Evolutionary conservation across 2,797 vertebrate species (phyloP), one percentile per base, ranked within the genome.

Genomic region (Siniperca undulata): DNA sequence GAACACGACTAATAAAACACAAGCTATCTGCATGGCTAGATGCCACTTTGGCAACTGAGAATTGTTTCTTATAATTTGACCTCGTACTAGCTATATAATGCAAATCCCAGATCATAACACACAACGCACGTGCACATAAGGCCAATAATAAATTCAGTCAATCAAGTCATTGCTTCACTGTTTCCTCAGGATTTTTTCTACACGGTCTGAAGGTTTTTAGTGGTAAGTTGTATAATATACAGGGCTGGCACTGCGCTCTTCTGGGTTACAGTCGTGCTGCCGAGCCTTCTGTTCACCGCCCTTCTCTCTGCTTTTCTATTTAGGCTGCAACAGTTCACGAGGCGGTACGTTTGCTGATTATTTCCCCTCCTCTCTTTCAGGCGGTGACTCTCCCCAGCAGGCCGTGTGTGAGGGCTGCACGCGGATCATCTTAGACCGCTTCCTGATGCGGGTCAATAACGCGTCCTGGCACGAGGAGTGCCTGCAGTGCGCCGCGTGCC

Each of bases 401-500:
- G 83, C 89, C 50, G 83, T 89, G 76, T 92, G 89, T 34, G 96
- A 95, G 83, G 97, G 98, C 88, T 99, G 98, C 95, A 93, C 96
- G 91, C 94, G 96, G 86, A 95, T 95, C 93, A 99, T 99, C 95
- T 96, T 96, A 19, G 97, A 97, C 94, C 97, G 97, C 81, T 99
- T 99, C 90, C 95, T 99, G 93, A 94, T 98, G 97, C 94, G 97
- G 85, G 97, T 99, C 85, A 97, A 97, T 94, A 97, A 96, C 81
- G 95, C 96, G 60, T 98, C 97, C 80, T 99, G 98, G 97, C 98
- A 99, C 88, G 97, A 99, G 93, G 95, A 95, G 89, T 99, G 98
- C 87, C 90, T 99, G 90, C 97, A 97, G 94, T 98, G 98, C 86
- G 94, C 97, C 19, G 96, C 95, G 89, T 99, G 98, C 95, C 97